Conservation (phyloP, 2,797 vertebrate genomes). For the Enteromius anoplus region DNA sequence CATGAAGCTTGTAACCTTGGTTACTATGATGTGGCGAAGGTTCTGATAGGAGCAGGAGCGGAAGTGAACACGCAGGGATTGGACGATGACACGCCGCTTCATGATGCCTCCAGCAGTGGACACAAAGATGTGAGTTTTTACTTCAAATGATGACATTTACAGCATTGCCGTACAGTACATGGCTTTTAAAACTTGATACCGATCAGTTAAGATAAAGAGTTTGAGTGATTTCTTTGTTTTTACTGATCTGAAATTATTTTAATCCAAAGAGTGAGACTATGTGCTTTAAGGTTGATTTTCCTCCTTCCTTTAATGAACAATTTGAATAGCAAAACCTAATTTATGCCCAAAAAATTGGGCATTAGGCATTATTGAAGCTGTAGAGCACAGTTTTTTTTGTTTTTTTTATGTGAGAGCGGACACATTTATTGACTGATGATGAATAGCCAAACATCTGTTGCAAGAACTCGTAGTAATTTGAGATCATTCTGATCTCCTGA, state of each 20-base stretch:
- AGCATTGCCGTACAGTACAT: not conserved
- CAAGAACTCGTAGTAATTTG: not conserved
- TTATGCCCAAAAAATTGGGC: not conserved
- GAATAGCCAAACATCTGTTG: not conserved
- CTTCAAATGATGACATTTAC: not conserved
- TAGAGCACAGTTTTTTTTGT: not conserved
- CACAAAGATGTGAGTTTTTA: conserved; percentile 89
- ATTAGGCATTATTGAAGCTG: not conserved
- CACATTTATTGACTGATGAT: not conserved
- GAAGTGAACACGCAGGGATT: conserved; percentile 98
- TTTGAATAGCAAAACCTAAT: not conserved
- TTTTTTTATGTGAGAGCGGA: not conserved
- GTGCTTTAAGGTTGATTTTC: not conserved
- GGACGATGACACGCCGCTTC: conserved; percentile 97
- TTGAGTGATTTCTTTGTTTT: not conserved
- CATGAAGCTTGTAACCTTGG: conserved; percentile 99
- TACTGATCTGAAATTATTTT: not conserved
- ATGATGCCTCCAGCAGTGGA: conserved; percentile 97
- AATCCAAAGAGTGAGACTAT: not conserved
- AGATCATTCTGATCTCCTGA: not conserved
- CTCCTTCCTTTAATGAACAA: not conserved
- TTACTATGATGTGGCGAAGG: conserved; percentile 96
- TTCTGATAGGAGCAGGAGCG: conserved; percentile 93
- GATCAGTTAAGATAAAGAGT: not conserved
- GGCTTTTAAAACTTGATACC: not conserved